A percentile compares a stretch with the other conserved stretches of the same genome.
Evolutionary conservation across 1,140 invertebrate species (phyloP).

Genomic region (Portunus trituberculatus): DNA sequence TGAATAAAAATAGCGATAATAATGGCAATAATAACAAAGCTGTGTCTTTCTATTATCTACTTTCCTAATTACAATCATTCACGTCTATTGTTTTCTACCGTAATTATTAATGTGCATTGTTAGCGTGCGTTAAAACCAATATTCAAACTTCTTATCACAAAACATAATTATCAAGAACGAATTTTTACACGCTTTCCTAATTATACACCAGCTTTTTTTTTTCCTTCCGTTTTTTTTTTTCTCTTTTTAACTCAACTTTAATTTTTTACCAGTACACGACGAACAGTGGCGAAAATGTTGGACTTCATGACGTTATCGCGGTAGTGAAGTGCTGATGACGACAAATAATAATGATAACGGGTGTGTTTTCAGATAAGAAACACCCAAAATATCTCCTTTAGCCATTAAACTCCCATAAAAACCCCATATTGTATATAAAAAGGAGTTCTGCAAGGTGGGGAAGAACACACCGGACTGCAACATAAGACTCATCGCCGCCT

Average conservation of each 20-base stretch:
- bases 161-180: neutral
- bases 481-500: neutral
- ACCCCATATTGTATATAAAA: too few relatives aligned
- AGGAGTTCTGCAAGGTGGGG: neutral
- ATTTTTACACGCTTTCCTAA: neutral
- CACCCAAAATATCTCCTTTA: too few relatives aligned
- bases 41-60: neutral
- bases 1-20: conserved; percentile 26
- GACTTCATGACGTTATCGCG: too few relatives aligned
- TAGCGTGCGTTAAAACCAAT: neutral
- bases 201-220: neutral
- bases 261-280: too few relatives aligned
- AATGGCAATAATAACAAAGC: neutral
- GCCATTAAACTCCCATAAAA: too few relatives aligned
- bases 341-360: too few relatives aligned
- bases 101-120: neutral
- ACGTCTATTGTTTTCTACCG: neutral
- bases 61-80: neutral
- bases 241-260: neutral
- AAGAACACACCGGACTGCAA: neutral
- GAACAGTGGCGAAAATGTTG: too few relatives aligned
- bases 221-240: neutral
- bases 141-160: neutral
- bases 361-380: too few relatives aligned
- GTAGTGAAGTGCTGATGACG: neutral